These are phyloP conservation scores for Pyrgus malvae DNA, from an alignment of 2,888 invertebrate species.

Conservation along the genomic window DNA sequence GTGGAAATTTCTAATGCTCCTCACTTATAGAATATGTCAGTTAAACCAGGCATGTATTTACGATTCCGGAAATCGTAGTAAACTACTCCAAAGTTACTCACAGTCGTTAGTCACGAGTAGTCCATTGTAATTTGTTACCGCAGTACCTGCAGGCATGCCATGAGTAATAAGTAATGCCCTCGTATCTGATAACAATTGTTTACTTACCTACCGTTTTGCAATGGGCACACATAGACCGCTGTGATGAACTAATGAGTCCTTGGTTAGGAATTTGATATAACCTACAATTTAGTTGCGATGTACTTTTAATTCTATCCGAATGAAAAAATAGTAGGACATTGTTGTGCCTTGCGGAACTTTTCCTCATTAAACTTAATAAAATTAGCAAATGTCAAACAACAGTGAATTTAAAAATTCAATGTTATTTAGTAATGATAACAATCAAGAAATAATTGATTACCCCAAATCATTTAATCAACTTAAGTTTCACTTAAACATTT, in stretches of 20 bases:
- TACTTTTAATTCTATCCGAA: no score
- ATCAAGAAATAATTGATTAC: background rate
- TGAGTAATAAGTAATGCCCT: slow-evolving; percentile 44
- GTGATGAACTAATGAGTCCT: slow-evolving; percentile 15
- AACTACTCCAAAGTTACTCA: slow-evolving; percentile 27
- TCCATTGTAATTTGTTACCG: slow-evolving; percentile 35
- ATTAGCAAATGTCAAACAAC: no score
- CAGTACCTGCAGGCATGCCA: slow-evolving; percentile 30
- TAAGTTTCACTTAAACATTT: slow-evolving; percentile 8
- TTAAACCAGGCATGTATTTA: background rate
- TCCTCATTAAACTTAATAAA: background rate
- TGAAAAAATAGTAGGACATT: no score
- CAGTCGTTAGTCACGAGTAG: slow-evolving; percentile 40
- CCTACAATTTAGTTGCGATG: background rate
- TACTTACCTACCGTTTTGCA: slow-evolving; percentile 48
- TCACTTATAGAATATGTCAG: no score
- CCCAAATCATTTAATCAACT: background rate
- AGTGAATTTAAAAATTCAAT: no score
- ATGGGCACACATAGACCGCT: slow-evolving; percentile 30
- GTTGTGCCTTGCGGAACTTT: background rate
- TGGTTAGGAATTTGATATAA: slow-evolving; percentile 27
- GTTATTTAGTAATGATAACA: no score
- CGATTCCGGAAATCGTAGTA: slow-evolving; percentile 21
- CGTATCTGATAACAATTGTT: slow-evolving; percentile 50
- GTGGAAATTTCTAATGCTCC: no score